Evolutionary conservation across 2,113 vertebrate genomes (phyloP).

Genomic region (Forbesichthys agassizii): DNA sequence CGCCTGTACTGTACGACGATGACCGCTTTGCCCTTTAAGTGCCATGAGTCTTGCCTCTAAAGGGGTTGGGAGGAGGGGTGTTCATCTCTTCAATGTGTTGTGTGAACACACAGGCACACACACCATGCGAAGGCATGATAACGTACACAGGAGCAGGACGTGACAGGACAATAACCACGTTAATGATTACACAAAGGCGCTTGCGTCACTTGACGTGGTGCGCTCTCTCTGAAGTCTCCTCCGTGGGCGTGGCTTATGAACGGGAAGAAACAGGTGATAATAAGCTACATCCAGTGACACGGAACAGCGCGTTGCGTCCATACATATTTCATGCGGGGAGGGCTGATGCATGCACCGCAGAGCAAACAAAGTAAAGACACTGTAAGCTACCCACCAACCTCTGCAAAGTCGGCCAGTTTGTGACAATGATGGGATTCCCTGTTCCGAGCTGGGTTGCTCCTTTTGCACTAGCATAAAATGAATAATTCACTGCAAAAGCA

Average conservation of each 20-base stretch:
- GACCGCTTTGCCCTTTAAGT: conserved; percentile 74
- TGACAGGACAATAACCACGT: conserved; percentile 52
- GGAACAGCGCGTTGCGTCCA: conserved; percentile 42
- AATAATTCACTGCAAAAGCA: neutral
- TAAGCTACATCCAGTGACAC: conserved; percentile 41
- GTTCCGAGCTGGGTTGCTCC: conserved; percentile 5
- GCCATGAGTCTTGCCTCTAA: conserved; percentile 60
- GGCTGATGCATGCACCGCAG: conserved; percentile 41
- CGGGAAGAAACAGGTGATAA: conserved; percentile 49
- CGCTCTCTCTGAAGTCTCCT: conserved; percentile 62
- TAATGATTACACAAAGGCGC: conserved; percentile 33
- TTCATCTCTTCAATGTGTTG: conserved; percentile 48
- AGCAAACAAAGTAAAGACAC: conserved; percentile 18
- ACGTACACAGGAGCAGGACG: conserved; percentile 27
- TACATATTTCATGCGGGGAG: conserved; percentile 57
- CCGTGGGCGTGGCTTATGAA: conserved; percentile 46
- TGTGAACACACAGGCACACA: conserved; percentile 22
- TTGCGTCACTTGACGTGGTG: conserved; percentile 30
- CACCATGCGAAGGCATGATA: conserved; percentile 37
- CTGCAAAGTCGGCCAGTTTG: neutral
- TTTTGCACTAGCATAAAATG: neutral
- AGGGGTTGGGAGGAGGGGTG: conserved; percentile 19
- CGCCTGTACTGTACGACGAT: conserved; percentile 72
- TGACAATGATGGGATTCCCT: neutral
- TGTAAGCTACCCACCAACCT: conserved; percentile 8